Conservation (phyloP, 53 echinoderm and acorn worm genomes). For the Arbacia lixula region DNA sequence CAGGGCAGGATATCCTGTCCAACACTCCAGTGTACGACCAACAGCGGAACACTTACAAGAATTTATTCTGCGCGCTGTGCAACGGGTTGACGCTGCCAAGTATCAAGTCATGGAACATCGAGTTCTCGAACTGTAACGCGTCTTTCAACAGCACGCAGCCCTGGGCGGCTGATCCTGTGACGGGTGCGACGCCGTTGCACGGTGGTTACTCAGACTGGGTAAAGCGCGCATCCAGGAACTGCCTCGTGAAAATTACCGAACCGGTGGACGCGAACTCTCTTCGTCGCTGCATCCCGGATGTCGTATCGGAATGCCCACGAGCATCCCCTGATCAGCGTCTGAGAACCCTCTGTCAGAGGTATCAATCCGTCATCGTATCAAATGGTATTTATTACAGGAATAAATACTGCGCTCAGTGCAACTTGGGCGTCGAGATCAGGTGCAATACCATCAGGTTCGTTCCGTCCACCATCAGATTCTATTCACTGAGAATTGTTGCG, state of each 20-base stretch:
- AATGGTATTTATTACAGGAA: slow-evolving; percentile 62
- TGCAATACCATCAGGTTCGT: slow-evolving; percentile 36
- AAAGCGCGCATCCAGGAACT: slow-evolving; percentile 10
- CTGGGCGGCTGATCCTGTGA: background rate
- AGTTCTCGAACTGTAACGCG: slow-evolving; percentile 40
- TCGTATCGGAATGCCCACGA: slow-evolving; percentile 36
- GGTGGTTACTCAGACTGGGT: slow-evolving; percentile 13
- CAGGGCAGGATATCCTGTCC: background rate
- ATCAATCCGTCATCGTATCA: slow-evolving; percentile 40
- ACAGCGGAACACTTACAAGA: slow-evolving; percentile 11
- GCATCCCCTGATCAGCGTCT: slow-evolving; percentile 22
- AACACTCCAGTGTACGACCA: slow-evolving; percentile 39
- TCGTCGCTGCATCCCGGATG: slow-evolving; percentile 34
- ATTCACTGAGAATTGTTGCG: slow-evolving; percentile 41
- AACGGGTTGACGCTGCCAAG: slow-evolving; percentile 3
- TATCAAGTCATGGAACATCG: slow-evolving; percentile 38
- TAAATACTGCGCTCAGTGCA: slow-evolving; percentile 70
- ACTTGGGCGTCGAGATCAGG: slow-evolving; percentile 26
- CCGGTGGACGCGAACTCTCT: slow-evolving; percentile 28
- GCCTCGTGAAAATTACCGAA: slow-evolving; percentile 2
- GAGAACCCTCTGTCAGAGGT: slow-evolving; percentile 3
- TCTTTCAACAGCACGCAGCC: slow-evolving; percentile 31
- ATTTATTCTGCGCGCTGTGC: slow-evolving; percentile 50
- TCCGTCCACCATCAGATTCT: slow-evolving; percentile 34
- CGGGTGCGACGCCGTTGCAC: background rate